phyloP scores from a whole-genome alignment of 2,797 vertebrate genomes.

The Danionella dracula region DNA sequence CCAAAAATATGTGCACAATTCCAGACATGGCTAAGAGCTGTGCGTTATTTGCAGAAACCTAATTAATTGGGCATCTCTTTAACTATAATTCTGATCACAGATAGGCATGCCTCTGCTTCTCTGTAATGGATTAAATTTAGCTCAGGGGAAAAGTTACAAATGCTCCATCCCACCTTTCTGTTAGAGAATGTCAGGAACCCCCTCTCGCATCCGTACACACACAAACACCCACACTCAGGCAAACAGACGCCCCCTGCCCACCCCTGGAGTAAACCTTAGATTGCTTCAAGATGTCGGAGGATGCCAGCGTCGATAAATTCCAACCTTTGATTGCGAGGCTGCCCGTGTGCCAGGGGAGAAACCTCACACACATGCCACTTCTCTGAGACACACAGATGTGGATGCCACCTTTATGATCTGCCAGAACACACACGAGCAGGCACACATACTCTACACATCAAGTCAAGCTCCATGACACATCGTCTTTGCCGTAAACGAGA shows the following conservation, averaged over 20 bases:
- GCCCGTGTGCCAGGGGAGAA: slow-evolving; percentile 35
- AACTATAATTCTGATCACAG: slow-evolving; percentile 26
- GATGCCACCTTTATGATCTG: neutral
- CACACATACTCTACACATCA: too few species aligned
- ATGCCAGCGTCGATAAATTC: slow-evolving; percentile 50
- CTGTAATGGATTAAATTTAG: slow-evolving; percentile 40
- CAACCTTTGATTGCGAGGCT: slow-evolving; percentile 40
- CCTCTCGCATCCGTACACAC: slow-evolving; percentile 15
- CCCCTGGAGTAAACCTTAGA: slow-evolving; percentile 48
- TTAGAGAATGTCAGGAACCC: slow-evolving; percentile 23
- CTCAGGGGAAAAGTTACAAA: slow-evolving; percentile 15
- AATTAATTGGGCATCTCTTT: slow-evolving; percentile 23
- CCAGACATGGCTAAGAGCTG: neutral
- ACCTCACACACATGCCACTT: slow-evolving; percentile 25
- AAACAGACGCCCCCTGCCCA: slow-evolving; percentile 29
- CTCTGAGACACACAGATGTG: slow-evolving; percentile 9
- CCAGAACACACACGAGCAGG: neutral
- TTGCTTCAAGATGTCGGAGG: slow-evolving; percentile 64
- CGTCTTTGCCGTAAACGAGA: slow-evolving; percentile 12
- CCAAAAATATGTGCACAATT: neutral
- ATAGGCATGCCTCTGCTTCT: slow-evolving; percentile 29
- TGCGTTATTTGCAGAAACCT: neutral
- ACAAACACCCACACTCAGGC: slow-evolving; percentile 30
- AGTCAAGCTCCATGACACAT: slow-evolving; percentile 25
- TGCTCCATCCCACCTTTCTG: slow-evolving; percentile 7